phyloP scores from a whole-genome alignment of 64 coral and sea anemone species.

The Anthopleura sola region DNA sequence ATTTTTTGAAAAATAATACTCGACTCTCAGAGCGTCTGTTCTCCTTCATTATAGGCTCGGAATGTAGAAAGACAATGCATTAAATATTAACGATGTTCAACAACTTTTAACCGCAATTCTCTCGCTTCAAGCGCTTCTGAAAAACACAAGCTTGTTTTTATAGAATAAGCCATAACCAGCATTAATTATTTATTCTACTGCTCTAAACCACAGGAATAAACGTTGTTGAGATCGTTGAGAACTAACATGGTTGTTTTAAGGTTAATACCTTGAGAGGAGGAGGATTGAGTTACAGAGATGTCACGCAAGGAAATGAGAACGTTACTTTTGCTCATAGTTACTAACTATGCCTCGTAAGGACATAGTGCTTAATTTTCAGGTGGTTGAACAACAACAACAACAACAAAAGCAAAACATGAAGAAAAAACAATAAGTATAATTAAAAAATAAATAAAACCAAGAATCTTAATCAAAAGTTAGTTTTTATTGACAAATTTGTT shows the following conservation, averaged over 20 bases:
- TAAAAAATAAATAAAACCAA: no score
- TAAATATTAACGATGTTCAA: not conserved
- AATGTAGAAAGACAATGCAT: not conserved
- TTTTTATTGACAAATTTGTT: no score
- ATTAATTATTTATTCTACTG: not conserved
- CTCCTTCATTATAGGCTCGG: no score
- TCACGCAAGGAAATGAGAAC: not conserved
- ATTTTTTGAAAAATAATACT: not conserved
- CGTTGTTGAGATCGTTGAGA: no score
- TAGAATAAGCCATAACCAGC: not conserved
- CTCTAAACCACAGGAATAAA: not conserved
- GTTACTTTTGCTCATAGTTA: no score
- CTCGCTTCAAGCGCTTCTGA: not conserved
- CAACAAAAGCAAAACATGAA: no score
- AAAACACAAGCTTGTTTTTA: not conserved
- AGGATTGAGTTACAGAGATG: not conserved
- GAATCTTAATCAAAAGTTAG: no score
- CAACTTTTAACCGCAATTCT: not conserved
- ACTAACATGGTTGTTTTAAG: not conserved
- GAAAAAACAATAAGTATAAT: no score
- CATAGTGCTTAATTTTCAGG: no score
- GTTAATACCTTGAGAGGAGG: not conserved
- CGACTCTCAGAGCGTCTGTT: not conserved
- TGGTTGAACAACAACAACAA: not conserved
- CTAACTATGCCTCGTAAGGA: no score